These are phyloP conservation scores for Excalfactoria chinensis DNA, from an alignment of 2,113 vertebrate genomes.

Conservation along the genomic window DNA sequence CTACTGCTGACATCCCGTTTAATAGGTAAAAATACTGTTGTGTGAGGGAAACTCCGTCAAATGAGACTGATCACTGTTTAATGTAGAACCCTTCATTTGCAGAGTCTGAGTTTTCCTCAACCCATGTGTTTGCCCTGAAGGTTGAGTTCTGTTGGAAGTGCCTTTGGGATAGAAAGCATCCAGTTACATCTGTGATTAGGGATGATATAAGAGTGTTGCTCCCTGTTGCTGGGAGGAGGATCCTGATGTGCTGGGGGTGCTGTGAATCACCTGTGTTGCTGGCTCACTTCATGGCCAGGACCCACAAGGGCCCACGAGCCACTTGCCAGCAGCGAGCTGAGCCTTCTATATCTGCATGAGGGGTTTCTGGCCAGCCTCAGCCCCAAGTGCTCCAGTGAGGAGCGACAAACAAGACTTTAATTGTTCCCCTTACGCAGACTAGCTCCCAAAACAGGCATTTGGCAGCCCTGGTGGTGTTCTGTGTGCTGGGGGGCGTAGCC, in stretches of 20 bases:
- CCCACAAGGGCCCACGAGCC: neutral
- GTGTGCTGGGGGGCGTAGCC: conserved; percentile 18
- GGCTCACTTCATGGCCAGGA: accelerated
- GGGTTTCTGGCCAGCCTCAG: neutral
- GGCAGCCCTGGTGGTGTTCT: conserved; percentile 47
- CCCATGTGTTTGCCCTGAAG: accelerated
- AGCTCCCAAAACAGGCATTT: conserved; percentile 27
- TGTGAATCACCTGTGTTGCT: neutral
- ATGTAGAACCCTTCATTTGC: neutral
- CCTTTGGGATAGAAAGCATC: neutral
- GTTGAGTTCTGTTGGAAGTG: neutral
- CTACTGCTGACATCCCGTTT: conserved; percentile 39
- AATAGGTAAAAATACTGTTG: conserved; percentile 38
- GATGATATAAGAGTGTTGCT: neutral
- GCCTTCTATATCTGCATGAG: neutral
- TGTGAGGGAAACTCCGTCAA: neutral
- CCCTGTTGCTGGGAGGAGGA: neutral
- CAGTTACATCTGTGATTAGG: neutral
- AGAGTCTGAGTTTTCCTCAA: neutral
- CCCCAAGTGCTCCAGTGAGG: neutral
- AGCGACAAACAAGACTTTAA: neutral
- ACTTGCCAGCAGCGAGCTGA: neutral
- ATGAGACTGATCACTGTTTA: neutral
- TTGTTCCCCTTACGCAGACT: conserved; percentile 38
- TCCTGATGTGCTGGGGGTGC: neutral